phyloP scores from a whole-genome alignment of 92 coral and sea anemone species.

The Phenganax stokvisi region DNA sequence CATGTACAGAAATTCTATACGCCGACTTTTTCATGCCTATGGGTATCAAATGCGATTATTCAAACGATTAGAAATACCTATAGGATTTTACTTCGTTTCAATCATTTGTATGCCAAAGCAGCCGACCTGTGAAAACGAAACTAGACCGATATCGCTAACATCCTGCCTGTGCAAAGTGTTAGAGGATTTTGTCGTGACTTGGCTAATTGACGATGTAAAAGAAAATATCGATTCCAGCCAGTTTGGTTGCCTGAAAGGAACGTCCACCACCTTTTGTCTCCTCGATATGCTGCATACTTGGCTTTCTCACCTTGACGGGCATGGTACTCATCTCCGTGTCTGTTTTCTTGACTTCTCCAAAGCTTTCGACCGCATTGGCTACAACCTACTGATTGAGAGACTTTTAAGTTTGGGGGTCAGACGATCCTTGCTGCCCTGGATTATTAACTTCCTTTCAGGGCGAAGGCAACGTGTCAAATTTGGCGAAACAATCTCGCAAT shows the following conservation, averaged over 20 bases:
- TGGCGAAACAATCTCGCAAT: background rate
- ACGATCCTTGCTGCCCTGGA: conserved; percentile 37
- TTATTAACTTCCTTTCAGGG: conserved; percentile 37
- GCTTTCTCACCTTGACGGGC: conserved; percentile 40
- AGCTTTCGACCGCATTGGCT: conserved; percentile 40
- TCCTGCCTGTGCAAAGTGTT: conserved; percentile 21
- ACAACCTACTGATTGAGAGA: conserved; percentile 30
- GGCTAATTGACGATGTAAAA: background rate
- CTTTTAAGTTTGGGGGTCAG: conserved; percentile 31
- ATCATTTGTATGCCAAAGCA: background rate
- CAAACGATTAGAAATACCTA: too few relatives aligned
- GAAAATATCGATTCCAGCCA: conserved; percentile 18
- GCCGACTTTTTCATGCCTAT: too few relatives aligned
- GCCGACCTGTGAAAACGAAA: conserved; percentile 24
- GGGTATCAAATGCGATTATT: too few relatives aligned
- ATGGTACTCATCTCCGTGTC: conserved; percentile 26
- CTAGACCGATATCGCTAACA: conserved; percentile 32
- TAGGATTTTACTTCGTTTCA: too few relatives aligned
- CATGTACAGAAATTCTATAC: too few relatives aligned
- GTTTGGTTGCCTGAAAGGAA: conserved; percentile 40
- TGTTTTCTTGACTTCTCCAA: conserved; percentile 39
- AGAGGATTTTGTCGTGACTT: conserved; percentile 28
- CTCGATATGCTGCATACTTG: conserved; percentile 53
- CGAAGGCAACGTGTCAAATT: conserved; percentile 29
- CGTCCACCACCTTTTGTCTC: conserved; percentile 25